These are phyloP conservation scores for Amniataba percoides DNA, from an alignment of 2,797 vertebrate species.

Conservation along the genomic window DNA sequence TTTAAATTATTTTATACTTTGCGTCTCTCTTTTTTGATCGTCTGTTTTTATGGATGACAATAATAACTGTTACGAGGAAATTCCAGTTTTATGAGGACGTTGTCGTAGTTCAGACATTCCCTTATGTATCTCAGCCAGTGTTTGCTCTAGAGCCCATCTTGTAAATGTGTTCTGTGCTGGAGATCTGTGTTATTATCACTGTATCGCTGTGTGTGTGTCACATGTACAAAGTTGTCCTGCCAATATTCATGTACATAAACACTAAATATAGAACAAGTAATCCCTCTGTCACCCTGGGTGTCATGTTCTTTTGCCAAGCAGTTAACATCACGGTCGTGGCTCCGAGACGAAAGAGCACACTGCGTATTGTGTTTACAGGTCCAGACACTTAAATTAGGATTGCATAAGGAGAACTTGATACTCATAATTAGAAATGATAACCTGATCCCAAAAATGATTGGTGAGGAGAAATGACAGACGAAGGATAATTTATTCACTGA, in stretches of 20 bases:
- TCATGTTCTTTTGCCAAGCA: slow-evolving; percentile 84
- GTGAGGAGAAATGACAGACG: slow-evolving; percentile 9
- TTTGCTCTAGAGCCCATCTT: slow-evolving; percentile 87
- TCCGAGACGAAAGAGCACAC: slow-evolving; percentile 54
- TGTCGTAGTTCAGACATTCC: slow-evolving; percentile 88
- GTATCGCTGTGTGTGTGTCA: slow-evolving; percentile 87
- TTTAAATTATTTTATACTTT: slow-evolving; percentile 99
- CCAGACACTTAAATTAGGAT: slow-evolving; percentile 37
- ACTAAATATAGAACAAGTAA: slow-evolving; percentile 97
- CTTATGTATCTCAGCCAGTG: slow-evolving; percentile 87
- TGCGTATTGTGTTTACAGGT: slow-evolving; percentile 50
- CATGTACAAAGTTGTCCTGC: slow-evolving; percentile 96
- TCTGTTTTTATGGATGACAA: slow-evolving; percentile 87
- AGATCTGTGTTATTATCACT: slow-evolving; percentile 91
- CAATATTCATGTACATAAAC: slow-evolving; percentile 98
- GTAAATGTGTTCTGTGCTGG: slow-evolving; percentile 93
- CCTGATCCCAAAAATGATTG: slow-evolving; percentile 40
- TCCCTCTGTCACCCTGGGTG: slow-evolving; percentile 84
- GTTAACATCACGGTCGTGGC: slow-evolving; percentile 67
- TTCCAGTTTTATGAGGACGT: slow-evolving; percentile 88
- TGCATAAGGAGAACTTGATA: slow-evolving; percentile 40
- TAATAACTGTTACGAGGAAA: slow-evolving; percentile 82
- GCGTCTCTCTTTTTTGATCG: slow-evolving; percentile 80
- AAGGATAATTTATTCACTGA: slow-evolving; percentile 30
- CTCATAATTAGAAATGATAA: slow-evolving; percentile 30